Conservation (phyloP, 2,113 vertebrate species). For the Scolopax mira region DNA sequence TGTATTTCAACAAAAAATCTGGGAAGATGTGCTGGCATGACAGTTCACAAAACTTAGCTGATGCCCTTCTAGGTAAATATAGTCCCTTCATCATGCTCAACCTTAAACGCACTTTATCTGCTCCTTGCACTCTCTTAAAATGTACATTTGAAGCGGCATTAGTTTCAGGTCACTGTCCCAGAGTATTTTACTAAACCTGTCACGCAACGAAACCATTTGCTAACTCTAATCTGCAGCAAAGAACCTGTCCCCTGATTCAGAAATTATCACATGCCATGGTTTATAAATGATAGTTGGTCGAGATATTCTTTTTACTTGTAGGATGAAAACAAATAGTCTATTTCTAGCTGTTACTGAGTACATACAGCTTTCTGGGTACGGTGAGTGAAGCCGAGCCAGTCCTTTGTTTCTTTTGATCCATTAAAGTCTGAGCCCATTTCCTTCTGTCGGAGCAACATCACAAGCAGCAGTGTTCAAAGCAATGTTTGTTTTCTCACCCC, state of each 20-base stretch:
- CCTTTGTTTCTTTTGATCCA: constrained; percentile 49
- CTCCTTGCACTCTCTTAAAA: not conserved
- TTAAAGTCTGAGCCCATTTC: not conserved
- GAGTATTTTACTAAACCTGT: not conserved
- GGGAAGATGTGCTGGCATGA: not conserved
- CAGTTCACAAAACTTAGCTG: not conserved
- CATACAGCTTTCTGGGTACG: not conserved
- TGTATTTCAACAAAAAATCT: not conserved
- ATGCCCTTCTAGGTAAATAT: not conserved
- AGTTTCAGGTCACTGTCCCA: not conserved
- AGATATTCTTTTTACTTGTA: not conserved
- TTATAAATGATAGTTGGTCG: not conserved
- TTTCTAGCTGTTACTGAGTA: constrained; percentile 9
- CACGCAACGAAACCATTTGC: not conserved
- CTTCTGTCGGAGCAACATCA: constrained; percentile 31
- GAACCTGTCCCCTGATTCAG: not conserved
- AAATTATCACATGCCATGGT: not conserved
- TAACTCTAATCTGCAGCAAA: not conserved
- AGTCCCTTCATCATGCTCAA: not conserved
- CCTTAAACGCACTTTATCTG: not conserved
- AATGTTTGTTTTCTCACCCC: constrained; percentile 40
- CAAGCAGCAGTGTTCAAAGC: constrained; percentile 22
- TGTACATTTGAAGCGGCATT: not conserved
- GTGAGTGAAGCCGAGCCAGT: constrained; percentile 46
- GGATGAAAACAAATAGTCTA: not conserved